Evolutionary conservation across 2,888 invertebrate species (phyloP).

Genomic region (Meta bourneti): DNA sequence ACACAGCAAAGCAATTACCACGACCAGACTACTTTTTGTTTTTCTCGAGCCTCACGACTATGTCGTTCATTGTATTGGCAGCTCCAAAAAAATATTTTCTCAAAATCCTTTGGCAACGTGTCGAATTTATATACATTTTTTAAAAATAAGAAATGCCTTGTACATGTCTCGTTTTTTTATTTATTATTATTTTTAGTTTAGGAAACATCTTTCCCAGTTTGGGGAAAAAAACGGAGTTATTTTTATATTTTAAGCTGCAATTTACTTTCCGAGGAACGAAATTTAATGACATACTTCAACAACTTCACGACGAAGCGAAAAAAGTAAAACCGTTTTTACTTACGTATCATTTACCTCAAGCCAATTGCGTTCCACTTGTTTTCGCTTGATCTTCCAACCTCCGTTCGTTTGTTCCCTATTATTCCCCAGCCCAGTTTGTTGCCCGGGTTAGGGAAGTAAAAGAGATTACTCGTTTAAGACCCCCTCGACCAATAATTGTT

Average conservation of each 20-base stretch:
- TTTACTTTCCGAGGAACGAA: neutral
- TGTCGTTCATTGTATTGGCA: no score
- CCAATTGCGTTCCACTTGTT: slow-evolving; percentile 46
- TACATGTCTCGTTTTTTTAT: no score
- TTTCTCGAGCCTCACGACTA: no score
- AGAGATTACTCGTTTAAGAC: slow-evolving; percentile 45
- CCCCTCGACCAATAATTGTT: slow-evolving; percentile 57
- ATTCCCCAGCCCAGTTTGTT: slow-evolving; percentile 18
- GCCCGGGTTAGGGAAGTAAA: slow-evolving; percentile 15
- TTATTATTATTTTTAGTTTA: no score
- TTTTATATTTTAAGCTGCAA: neutral
- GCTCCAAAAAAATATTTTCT: no score
- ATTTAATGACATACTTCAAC: neutral
- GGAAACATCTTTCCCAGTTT: no score
- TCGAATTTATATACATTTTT: no score
- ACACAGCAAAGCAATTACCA: no score
- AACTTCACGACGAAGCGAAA: neutral
- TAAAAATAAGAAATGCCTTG: no score
- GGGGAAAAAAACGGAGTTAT: no score
- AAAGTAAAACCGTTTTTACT: neutral
- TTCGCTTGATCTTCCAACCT: neutral
- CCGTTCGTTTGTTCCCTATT: slow-evolving; percentile 16
- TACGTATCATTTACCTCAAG: slow-evolving; percentile 33
- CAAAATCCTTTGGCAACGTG: no score
- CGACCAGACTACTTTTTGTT: no score